Base-by-base conservation (phyloP, 2,113 vertebrate genomes). In the Lampris incognitus region DNA sequence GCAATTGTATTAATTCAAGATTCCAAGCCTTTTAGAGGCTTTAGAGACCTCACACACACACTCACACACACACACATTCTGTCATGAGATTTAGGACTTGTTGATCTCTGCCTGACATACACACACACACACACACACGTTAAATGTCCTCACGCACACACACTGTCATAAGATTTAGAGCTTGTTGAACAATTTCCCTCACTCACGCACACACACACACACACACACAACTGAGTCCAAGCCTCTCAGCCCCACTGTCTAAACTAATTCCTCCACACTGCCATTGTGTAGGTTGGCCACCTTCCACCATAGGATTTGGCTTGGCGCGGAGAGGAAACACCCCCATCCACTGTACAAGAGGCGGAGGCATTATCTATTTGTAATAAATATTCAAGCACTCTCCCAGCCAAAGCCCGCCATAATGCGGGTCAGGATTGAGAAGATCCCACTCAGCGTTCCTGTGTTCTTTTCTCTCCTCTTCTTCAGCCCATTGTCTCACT, bases 291-390 rank as follows among this genome's bases (percentile, higher is more conserved):
- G 87, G 81, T 93, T 95, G 94, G 94, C 93, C 90, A 92, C 84
- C 88, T 77, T 94, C 94, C 94, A 93, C 90, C 81, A 39, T 72
- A 88, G 93, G 94, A 95, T 95, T 94, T 94, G 91, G 86, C 87
- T 93, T 81, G 85, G 82, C 75, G 66, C 66, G 1, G 82, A 82
- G 86, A 87, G 89, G 89, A 88, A 87, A 83, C 80, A 83, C 76
- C 87, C 88, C 87, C 82, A 88, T 74, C 83, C 79, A 83, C 85
- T 81, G 87, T 89, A 86, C 82, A 73, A 85, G 84, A 83, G 78
- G 71, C 57, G 6, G 59, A 80, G 92, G 87, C 86, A 89, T 92
- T 90, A 92, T 93, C 91, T 92, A 92, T 90, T 90, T 92, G 91
- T 93, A 92, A 94, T 94, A 94, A 94, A 94, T 94, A 94, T 91